Evolutionary conservation across 2,888 invertebrate genomes (phyloP), one percentile per base, ranked within the genome.

Genomic region (Mesorhabditis belari): DNA sequence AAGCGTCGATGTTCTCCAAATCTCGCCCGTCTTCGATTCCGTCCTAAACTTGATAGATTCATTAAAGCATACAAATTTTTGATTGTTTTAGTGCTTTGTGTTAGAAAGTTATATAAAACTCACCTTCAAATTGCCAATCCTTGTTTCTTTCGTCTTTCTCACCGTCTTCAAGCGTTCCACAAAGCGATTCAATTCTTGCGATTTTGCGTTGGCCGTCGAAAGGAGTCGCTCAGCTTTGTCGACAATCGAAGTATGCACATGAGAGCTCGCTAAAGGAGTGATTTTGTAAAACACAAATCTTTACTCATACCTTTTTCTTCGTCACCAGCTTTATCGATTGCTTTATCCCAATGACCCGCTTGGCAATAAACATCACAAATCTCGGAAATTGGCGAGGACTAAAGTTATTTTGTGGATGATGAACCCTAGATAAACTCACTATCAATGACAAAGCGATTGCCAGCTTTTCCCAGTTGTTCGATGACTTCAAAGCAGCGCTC

Each of bases 121-220:
- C 44, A 35, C 44, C 44, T 63, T 59, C 70, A 72, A 67, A 21
- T 64, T 63, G 12, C 57, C 62, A 9, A 77, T 54, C 55, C 64
- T 62, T 25, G 58, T 63, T 54, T 68, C 54, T 51, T 77, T 77
- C 21, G 27, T 66, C 5, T 65, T 60, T 23, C 77, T 51, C 3
- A 77, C 66, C 0, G 67, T 58, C 35, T 54, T 59, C 26, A 77
- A 50, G n/a, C 77, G 62, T 17, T 61, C 54, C 2, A 55, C 25
- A 49, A 66, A 53, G 54, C 62, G 61, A 21, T 57, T n/a, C 35
- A 57, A 5, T 57, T 49, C 3, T n/a, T 9, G 12, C n/a, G 12
- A 17, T 35, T 35, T 9, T 17, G 44, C n/a, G 44, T 35, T n/a
- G n/a, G 44, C 44, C n/a, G 12, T 35, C 44, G 12, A 9, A 17